Base-by-base conservation (phyloP, 2,113 vertebrate genomes). In the Pelmatolapia mariae region DNA sequence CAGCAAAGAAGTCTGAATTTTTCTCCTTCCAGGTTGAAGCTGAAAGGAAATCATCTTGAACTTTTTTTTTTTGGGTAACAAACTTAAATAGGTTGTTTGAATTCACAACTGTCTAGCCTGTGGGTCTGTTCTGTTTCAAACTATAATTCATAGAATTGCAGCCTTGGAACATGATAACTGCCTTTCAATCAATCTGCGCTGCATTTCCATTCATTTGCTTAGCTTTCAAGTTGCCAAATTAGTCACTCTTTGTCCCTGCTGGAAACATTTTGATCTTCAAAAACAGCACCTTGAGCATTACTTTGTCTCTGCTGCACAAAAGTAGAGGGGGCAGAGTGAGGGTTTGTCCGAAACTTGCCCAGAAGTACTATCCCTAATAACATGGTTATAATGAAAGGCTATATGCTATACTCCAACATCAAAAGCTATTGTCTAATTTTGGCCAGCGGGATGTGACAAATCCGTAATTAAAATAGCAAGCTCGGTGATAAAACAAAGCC, bases 401-500 rank as follows among this genome's bases (percentile, higher is more conserved):
- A 66, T 22, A 29, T 19, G 80, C 86, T 89, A 81, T 33, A 89
- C 84, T 85, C 83, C 61, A 89, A 93, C 92, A 94, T 95, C 91
- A 95, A 93, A 95, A 89, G 90, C 91, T 81, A 93, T 96, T 95
- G 94, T 95, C 71, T 93, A 91, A 92, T 92, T 95, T 84, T 83
- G 86, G 90, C 93, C 84, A 89, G 80, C 19, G 84, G 94, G 94
- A 91, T 89, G 89, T 91, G 91, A 95, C 94, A 93, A 95, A 95
- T 94, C 94, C 10, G 86, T 96, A 96, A 96, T 96, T 96, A 96
- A 96, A 96, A 96, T 89, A 91, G 94, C 90, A 89, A 91, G 88
- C 89, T 83, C 45, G 80, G 86, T 89, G 93, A 96, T 96, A 94
- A 96, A 95, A 96, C 94, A 95, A 96, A 96, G 91, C 91, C 93